Evolutionary conservation across 92 coral and sea anemone species (phyloP).

Genomic region (Diadumene lineata): DNA sequence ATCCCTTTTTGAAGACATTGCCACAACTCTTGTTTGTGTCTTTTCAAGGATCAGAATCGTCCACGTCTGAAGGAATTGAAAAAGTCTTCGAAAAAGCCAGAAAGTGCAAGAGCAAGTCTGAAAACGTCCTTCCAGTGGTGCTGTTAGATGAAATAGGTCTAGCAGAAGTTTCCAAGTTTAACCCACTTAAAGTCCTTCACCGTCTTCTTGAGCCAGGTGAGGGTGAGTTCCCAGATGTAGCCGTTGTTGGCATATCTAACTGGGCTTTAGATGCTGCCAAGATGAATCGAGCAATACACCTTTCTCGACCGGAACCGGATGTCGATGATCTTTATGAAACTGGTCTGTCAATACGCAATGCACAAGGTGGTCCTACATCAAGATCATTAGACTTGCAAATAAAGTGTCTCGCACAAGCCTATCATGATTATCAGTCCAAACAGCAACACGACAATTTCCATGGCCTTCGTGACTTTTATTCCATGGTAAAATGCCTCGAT

Average conservation of each 20-base stretch:
- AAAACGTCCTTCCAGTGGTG: slow-evolving; percentile 91
- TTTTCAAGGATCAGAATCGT: slow-evolving; percentile 96
- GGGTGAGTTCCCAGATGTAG: slow-evolving; percentile 87
- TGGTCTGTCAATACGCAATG: slow-evolving; percentile 80
- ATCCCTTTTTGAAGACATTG: slow-evolving; percentile 68
- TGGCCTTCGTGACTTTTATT: slow-evolving; percentile 97
- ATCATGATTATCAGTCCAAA: slow-evolving; percentile 63
- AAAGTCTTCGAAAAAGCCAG: slow-evolving; percentile 96
- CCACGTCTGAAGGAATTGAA: slow-evolving; percentile 93
- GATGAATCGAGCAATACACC: slow-evolving; percentile 98
- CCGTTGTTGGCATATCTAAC: slow-evolving; percentile 98
- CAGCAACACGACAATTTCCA: slow-evolving; percentile 86
- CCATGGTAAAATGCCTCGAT: slow-evolving; percentile 87
- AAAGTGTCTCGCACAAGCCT: slow-evolving; percentile 80
- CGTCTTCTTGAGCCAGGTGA: slow-evolving; percentile 88
- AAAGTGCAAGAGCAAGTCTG: slow-evolving; percentile 74
- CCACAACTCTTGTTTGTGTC: slow-evolving; percentile 96
- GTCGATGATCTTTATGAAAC: slow-evolving; percentile 80
- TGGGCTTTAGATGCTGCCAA: slow-evolving; percentile 99
- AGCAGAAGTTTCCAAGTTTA: slow-evolving; percentile 94
- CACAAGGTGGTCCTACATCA: slow-evolving; percentile 30
- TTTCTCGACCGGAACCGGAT: slow-evolving; percentile 96
- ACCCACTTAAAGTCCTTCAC: slow-evolving; percentile 94
- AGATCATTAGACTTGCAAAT: slow-evolving; percentile 52
- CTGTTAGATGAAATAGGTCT: slow-evolving; percentile 96